phyloP scores from a whole-genome alignment of 2,888 invertebrate species.

The Desoria tigrina region DNA sequence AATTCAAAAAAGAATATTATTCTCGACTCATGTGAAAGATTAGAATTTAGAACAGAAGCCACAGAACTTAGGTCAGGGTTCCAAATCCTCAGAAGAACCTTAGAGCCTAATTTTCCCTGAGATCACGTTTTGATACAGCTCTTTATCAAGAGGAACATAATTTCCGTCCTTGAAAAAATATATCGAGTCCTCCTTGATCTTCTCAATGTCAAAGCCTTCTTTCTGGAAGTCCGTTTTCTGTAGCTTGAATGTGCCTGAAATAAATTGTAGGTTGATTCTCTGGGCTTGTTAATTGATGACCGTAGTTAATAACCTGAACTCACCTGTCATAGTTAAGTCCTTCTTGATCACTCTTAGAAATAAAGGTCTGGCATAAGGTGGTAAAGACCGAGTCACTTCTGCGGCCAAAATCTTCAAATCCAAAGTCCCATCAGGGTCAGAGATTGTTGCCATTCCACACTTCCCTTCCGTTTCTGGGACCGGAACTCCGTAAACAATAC shows the following conservation, averaged over 20 bases:
- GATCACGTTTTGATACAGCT: constrained; percentile 61
- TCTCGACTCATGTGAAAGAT: no score
- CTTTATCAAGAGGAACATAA: constrained; percentile 71
- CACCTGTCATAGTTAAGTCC: constrained; percentile 84
- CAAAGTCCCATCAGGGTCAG: constrained; percentile 67
- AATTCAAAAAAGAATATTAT: no score
- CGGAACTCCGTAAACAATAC: constrained; percentile 91
- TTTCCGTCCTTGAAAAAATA: constrained; percentile 70
- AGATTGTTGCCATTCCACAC: constrained; percentile 91
- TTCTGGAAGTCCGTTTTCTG: constrained; percentile 83
- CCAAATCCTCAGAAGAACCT: no score
- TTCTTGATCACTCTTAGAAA: constrained; percentile 79
- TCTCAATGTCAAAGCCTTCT: constrained; percentile 72
- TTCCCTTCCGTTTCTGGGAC: constrained; percentile 78
- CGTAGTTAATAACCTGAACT: no score
- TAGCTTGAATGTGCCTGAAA: constrained; percentile 86
- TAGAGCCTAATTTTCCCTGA: constrained; percentile 35
- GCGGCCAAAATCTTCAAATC: constrained; percentile 65
- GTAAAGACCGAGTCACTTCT: constrained; percentile 71
- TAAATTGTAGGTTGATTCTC: background rate
- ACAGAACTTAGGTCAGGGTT: no score
- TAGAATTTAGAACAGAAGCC: no score
- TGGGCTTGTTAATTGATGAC: no score
- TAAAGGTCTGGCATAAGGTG: constrained; percentile 83
- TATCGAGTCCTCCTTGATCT: constrained; percentile 67